Evolutionary conservation across 2,113 vertebrate species (phyloP).

Genomic region (Eudorcas thomsonii): DNA sequence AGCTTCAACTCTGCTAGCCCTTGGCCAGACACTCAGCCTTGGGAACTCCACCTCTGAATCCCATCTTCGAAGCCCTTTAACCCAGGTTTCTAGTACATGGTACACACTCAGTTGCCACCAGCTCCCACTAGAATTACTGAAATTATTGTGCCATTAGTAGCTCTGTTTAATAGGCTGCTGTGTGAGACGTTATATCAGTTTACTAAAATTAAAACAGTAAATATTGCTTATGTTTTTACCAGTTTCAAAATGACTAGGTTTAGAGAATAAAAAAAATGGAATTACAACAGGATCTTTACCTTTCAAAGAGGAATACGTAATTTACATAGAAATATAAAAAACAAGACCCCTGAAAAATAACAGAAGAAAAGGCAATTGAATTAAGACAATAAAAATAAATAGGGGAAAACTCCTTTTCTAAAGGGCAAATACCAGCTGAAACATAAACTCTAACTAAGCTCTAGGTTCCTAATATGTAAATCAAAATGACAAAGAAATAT

Average conservation of each 20-base stretch:
- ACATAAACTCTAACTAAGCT: conserved; percentile 5
- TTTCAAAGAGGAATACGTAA: conserved; percentile 12
- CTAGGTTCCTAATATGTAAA: neutral
- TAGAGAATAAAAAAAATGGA: neutral
- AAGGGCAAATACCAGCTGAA: neutral
- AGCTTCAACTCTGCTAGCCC: neutral
- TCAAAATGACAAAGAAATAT: neutral
- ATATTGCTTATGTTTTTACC: neutral
- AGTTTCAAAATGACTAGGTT: conserved; percentile 17
- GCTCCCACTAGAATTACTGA: neutral
- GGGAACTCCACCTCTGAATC: neutral
- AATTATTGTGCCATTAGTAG: neutral
- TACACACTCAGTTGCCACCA: neutral
- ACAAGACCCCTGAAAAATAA: neutral
- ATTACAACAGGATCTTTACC: neutral
- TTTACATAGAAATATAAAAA: conserved; percentile 10
- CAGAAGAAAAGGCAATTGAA: neutral
- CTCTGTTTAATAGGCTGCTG: neutral
- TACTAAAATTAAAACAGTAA: conserved; percentile 26
- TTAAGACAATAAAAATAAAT: conserved; percentile 27
- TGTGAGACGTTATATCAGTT: neutral
- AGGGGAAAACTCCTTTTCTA: neutral
- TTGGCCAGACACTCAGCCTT: neutral
- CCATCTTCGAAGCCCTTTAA: neutral
- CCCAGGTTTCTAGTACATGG: neutral